Percentiles rank a stretch among this genome's conserved stretches.
These are phyloP conservation scores for Drosophila auraria DNA, from an alignment of 1,140 invertebrate species.

Conservation along the genomic window DNA sequence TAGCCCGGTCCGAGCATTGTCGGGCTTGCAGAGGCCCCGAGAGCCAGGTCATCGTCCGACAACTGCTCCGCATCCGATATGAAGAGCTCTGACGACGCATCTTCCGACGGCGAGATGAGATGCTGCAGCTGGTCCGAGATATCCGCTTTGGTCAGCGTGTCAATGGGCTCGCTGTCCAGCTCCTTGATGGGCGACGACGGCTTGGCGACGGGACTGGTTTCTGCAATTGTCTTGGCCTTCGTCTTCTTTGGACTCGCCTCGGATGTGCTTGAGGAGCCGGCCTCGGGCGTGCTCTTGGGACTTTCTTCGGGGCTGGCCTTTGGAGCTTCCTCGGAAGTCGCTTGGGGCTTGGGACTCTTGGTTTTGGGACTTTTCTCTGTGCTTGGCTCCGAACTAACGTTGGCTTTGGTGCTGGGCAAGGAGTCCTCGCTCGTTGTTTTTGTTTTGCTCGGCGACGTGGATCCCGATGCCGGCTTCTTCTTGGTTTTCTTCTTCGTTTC, in stretches of 20 bases:
- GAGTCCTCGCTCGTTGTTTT: slow-evolving; percentile 16
- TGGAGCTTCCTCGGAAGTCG: slow-evolving; percentile 8
- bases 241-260: slow-evolving; percentile 20
- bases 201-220: neutral
- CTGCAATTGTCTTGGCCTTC: neutral
- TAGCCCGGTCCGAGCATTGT: slow-evolving; percentile 68
- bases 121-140: slow-evolving; percentile 46
- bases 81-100: slow-evolving; percentile 60
- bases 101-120: slow-evolving; percentile 56
- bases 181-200: slow-evolving; percentile 43
- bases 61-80: slow-evolving; percentile 74
- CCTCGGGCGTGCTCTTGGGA: slow-evolving; percentile 10
- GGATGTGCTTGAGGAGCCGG: neutral
- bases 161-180: slow-evolving; percentile 44
- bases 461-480: slow-evolving; percentile 31
- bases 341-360: neutral
- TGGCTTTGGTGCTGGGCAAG: slow-evolving; percentile 1
- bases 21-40: slow-evolving; percentile 87
- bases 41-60: slow-evolving; percentile 86
- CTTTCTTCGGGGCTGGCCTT: slow-evolving; percentile 17
- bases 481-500: slow-evolving; percentile 59
- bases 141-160: slow-evolving; percentile 53
- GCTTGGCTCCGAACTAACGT: neutral
- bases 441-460: slow-evolving; percentile 34
- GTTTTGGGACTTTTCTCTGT: slow-evolving; percentile 18